phyloP scores from a whole-genome alignment of 2,888 invertebrate species.

The Saturnia pavonia region DNA sequence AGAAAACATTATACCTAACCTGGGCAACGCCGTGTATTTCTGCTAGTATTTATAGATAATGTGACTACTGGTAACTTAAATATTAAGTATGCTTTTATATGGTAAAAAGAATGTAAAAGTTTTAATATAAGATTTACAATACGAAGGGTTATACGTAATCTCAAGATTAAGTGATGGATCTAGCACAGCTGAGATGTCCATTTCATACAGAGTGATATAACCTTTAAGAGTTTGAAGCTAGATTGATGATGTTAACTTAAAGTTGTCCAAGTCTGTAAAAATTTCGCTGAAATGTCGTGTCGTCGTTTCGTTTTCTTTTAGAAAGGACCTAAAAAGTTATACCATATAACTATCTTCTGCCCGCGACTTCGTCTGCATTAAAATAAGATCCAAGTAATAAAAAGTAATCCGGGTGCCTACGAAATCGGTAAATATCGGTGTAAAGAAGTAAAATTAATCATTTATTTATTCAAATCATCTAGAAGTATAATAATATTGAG shows the following conservation, averaged over 20 bases:
- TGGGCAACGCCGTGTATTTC: too few species aligned
- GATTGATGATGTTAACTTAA: neutral
- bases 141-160: conserved; percentile 35
- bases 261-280: neutral
- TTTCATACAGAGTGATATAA: conserved; percentile 24
- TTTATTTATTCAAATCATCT: too few species aligned
- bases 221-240: neutral
- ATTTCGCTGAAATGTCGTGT: neutral
- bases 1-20: too few species aligned
- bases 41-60: neutral
- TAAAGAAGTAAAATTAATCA: too few species aligned
- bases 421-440: too few species aligned
- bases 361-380: too few species aligned
- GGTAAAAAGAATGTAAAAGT: neutral
- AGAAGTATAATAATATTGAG: too few species aligned
- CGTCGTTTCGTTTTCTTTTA: neutral
- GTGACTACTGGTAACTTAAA: neutral
- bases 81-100: neutral
- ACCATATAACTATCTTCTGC: neutral
- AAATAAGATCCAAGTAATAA: too few species aligned
- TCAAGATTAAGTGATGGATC: conserved; percentile 45
- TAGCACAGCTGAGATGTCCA: conserved; percentile 26
- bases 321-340: neutral
- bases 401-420: too few species aligned
- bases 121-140: neutral